These are phyloP conservation scores for Epinotia demarniana DNA, from an alignment of 2,888 invertebrate species.

Conservation along the genomic window DNA sequence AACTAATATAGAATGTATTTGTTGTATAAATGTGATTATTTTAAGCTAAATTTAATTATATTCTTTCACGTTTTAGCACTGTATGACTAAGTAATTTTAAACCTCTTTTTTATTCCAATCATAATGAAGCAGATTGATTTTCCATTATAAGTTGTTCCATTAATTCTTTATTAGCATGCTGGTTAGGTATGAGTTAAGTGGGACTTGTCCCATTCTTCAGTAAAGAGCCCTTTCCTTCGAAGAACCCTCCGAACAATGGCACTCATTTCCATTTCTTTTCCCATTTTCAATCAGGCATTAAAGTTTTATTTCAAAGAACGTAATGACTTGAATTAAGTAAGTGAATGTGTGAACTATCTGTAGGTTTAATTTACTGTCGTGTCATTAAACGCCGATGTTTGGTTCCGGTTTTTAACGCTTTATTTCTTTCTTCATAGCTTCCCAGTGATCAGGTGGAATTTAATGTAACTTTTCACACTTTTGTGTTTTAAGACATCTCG, in stretches of 20 bases:
- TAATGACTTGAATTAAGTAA: not conserved
- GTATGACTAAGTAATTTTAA: not conserved
- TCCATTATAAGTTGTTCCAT: not conserved
- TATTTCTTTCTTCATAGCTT: too few relatives aligned
- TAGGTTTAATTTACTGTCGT: not conserved
- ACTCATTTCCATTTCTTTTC: conserved; percentile 37
- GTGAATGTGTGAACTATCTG: not conserved
- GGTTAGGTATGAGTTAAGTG: conserved; percentile 28
- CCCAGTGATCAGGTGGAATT: too few relatives aligned
- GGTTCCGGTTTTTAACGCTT: too few relatives aligned
- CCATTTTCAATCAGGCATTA: conserved; percentile 26
- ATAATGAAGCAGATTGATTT: not conserved
- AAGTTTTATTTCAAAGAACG: not conserved
- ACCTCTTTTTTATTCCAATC: too few relatives aligned
- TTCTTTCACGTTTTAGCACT: not conserved
- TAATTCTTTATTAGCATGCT: not conserved
- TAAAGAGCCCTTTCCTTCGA: conserved; percentile 29
- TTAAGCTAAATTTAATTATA: not conserved
- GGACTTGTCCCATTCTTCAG: conserved; percentile 20
- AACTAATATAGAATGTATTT: conserved; percentile 46
- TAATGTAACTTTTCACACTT: too few relatives aligned
- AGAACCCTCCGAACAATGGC: conserved; percentile 36
- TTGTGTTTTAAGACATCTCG: too few relatives aligned
- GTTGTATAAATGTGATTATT: conserved; percentile 13
- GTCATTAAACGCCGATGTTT: not conserved